Conservation (phyloP, 2,888 invertebrate species). For the Cryptocephalus moraei region DNA sequence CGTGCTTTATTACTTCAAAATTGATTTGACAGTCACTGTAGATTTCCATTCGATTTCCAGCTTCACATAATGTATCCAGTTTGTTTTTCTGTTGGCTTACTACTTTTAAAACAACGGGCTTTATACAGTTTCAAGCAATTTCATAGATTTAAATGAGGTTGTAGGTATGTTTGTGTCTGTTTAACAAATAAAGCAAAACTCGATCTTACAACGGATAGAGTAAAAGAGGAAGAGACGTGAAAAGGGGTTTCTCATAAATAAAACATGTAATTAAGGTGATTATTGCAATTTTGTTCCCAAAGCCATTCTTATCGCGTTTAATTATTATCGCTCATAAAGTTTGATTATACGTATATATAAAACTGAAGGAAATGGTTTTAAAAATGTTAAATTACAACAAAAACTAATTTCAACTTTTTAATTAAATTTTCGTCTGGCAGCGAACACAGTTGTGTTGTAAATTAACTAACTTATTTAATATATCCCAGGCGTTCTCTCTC, state of each 20-base stretch:
- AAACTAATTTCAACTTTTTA: slow-evolving; percentile 41
- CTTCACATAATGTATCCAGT: no score
- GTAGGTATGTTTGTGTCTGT: no score
- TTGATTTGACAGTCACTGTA: no score
- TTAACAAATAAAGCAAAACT: no score
- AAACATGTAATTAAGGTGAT: slow-evolving; percentile 17
- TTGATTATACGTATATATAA: slow-evolving; percentile 25
- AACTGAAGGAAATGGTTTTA: slow-evolving; percentile 31
- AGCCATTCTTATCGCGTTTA: slow-evolving; percentile 26
- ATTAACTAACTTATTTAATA: slow-evolving; percentile 34
- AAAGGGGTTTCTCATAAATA: slow-evolving; percentile 7
- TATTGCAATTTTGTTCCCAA: slow-evolving; percentile 19
- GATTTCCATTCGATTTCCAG: no score
- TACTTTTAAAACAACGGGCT: no score
- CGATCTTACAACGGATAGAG: no score
- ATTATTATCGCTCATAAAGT: slow-evolving; percentile 25
- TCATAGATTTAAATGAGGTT: no score
- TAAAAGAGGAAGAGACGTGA: slow-evolving; percentile 16
- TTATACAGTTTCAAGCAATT: no score
- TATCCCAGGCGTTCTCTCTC: slow-evolving; percentile 11
- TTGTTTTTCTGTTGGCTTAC: no score
- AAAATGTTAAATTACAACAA: slow-evolving; percentile 39
- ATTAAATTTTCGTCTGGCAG: slow-evolving; percentile 34
- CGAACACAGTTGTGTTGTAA: slow-evolving; percentile 33
- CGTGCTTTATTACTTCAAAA: no score